Conservation (phyloP, 2,113 vertebrate species). For the Chunga burmeisteri region DNA sequence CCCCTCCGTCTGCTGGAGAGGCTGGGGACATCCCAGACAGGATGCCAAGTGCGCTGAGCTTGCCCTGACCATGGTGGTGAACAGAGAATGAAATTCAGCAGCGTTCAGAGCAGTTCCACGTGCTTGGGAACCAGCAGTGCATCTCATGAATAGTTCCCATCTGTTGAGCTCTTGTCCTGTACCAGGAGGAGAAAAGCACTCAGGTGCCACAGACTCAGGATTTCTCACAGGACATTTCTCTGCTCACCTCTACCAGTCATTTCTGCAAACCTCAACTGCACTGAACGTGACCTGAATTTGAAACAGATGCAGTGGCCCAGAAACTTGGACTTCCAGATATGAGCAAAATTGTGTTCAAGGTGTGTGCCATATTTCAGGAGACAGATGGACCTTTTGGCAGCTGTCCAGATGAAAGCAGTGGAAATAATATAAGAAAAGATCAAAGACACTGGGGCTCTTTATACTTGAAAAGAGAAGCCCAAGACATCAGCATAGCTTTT, state of each 20-base stretch:
- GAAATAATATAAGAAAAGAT: conserved; percentile 36
- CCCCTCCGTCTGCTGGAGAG: neutral
- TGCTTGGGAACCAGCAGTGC: neutral
- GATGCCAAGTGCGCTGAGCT: neutral
- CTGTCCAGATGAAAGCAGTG: neutral
- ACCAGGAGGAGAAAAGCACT: neutral
- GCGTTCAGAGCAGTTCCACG: neutral
- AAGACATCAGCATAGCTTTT: neutral
- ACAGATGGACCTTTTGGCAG: conserved; percentile 6
- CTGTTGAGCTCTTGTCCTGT: neutral
- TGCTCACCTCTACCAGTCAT: neutral
- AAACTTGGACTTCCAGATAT: neutral
- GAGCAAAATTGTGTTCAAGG: neutral
- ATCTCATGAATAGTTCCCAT: neutral
- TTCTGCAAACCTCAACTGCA: neutral
- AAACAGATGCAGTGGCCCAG: neutral
- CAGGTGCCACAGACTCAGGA: neutral
- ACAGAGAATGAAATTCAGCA: neutral
- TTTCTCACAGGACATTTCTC: neutral
- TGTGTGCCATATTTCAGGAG: neutral
- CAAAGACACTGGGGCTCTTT: conserved; percentile 2
- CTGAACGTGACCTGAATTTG: neutral
- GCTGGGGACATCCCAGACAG: neutral
- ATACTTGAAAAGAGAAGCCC: neutral
- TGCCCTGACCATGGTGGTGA: accelerated